These are phyloP conservation scores for Chloroceryle amazona DNA, from an alignment of 2,797 vertebrate genomes.

Conservation along the genomic window DNA sequence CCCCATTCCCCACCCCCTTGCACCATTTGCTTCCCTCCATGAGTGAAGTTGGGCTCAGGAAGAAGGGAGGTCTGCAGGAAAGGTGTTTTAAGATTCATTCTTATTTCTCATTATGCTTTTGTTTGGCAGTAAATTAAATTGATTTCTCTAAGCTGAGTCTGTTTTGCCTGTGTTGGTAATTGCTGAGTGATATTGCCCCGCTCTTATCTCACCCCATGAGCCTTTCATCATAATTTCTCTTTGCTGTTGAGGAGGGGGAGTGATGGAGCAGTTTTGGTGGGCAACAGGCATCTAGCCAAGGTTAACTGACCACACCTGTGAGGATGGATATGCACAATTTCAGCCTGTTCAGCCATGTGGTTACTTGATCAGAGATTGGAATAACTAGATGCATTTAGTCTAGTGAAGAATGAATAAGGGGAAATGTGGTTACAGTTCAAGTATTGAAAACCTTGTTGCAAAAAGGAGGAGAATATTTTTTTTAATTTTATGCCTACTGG, in stretches of 20 bases:
- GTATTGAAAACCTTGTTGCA: neutral
- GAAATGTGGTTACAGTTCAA: neutral
- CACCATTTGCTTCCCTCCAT: accelerated
- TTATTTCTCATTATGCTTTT: neutral
- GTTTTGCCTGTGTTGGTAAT: neutral
- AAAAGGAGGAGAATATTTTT: neutral
- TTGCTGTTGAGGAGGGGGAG: neutral
- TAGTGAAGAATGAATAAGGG: neutral
- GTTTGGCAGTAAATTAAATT: neutral
- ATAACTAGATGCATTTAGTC: neutral
- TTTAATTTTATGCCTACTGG: neutral
- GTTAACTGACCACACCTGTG: neutral
- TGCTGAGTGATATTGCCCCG: neutral
- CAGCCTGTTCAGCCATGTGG: neutral
- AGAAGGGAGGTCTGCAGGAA: neutral
- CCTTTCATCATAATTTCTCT: neutral
- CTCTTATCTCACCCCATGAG: neutral
- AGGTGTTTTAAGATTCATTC: neutral
- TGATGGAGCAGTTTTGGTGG: neutral
- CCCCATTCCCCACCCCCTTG: neutral
- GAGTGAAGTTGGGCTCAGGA: neutral
- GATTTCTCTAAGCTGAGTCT: neutral
- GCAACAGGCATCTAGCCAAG: neutral
- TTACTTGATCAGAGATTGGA: neutral
- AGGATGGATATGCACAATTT: neutral